These are phyloP conservation scores for Ctenosaura bakeri DNA, from an alignment of 2,797 vertebrate genomes.

Conservation along the genomic window DNA sequence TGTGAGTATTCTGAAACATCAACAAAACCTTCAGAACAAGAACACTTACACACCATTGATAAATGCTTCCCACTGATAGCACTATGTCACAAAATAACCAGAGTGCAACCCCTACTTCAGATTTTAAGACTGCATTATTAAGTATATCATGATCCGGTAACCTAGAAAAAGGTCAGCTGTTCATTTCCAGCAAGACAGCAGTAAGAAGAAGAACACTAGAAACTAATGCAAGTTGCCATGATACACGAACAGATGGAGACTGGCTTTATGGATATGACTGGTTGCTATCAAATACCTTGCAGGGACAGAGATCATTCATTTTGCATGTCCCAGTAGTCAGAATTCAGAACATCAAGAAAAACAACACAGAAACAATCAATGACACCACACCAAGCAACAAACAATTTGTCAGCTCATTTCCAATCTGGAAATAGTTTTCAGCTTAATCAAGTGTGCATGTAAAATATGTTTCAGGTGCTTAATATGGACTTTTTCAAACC, in stretches of 20 bases:
- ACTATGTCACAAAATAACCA: not conserved
- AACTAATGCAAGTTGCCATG: not conserved
- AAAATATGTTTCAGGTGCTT: not conserved
- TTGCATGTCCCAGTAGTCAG: not conserved
- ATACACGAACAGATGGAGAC: not conserved
- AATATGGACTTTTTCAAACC: not conserved
- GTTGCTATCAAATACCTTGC: not conserved
- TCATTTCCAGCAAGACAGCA: too few relatives aligned
- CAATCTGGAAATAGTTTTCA: not conserved
- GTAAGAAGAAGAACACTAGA: not conserved
- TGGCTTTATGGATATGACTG: not conserved
- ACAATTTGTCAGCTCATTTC: not conserved
- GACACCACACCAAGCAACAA: not conserved
- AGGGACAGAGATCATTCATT: not conserved
- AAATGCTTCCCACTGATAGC: not conserved
- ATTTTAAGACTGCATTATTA: not conserved
- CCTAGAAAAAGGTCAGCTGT: not conserved
- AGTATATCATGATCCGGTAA: not conserved
- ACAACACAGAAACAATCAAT: not conserved
- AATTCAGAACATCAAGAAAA: not conserved
- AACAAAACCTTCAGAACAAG: not conserved
- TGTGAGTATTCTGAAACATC: not conserved
- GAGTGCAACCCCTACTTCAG: not conserved
- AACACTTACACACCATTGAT: conserved; percentile 14
- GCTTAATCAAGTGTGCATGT: too few relatives aligned